These are phyloP conservation scores for Nemopilema nomurai DNA, from an alignment of 30 jellyfish, hydroid and myxozoan genomes.

Conservation along the genomic window DNA sequence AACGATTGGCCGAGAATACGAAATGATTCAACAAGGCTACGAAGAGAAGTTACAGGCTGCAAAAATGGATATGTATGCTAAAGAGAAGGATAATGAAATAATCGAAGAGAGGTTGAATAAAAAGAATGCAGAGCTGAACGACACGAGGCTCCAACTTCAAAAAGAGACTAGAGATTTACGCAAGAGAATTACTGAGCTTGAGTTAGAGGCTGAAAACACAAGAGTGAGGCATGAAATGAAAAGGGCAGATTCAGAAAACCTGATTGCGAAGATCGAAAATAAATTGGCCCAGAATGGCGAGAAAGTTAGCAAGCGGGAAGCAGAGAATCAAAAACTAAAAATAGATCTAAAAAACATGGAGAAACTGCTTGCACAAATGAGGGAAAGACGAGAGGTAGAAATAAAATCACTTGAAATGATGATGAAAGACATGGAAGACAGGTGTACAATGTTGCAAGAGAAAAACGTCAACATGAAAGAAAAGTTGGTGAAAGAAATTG, in stretches of 20 bases:
- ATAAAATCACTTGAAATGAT: constrained; percentile 7
- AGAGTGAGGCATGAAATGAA: constrained; percentile 13
- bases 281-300: constrained; percentile 16
- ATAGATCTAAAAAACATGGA: neutral
- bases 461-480: constrained; percentile 9
- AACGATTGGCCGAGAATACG: neutral
- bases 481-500: constrained; percentile 22
- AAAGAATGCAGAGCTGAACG: constrained; percentile 31
- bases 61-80: constrained; percentile 15
- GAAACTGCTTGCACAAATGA: neutral
- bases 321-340: constrained; percentile 28
- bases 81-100: constrained; percentile 14
- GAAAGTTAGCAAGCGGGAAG: neutral
- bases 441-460: constrained; percentile 18
- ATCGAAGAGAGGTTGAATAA: constrained; percentile 36
- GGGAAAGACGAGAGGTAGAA: constrained; percentile 11
- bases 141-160: neutral
- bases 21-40: neutral
- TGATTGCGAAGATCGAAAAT: neutral
- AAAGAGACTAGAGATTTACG: constrained; percentile 7
- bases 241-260: constrained; percentile 3
- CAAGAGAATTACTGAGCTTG: constrained; percentile 1
- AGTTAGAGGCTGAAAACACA: constrained; percentile 16
- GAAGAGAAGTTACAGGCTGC: constrained; percentile 1
- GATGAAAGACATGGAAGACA: constrained; percentile 30